phyloP scores from a whole-genome alignment of 2,888 invertebrate species.

The Gnatocerus cornutus region DNA sequence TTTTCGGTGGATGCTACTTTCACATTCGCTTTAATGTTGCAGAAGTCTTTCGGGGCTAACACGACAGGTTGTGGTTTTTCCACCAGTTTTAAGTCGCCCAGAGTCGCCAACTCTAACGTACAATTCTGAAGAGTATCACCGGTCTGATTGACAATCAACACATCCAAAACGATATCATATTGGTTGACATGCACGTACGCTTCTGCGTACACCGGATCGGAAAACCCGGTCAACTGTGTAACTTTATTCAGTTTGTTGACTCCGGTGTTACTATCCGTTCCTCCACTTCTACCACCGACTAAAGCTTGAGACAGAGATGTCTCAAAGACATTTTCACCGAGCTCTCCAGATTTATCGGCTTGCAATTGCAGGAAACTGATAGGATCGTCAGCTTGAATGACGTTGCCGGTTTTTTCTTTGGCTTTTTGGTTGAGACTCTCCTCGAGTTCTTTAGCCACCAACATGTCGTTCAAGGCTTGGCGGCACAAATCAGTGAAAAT shows the following conservation, averaged over 20 bases:
- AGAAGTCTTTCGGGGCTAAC: conserved; percentile 96
- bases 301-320: conserved; percentile 92
- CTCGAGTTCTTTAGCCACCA: conserved; percentile 84
- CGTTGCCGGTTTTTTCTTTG: conserved; percentile 79
- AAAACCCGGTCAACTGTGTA: conserved; percentile 98
- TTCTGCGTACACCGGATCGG: conserved; percentile 99
- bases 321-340: conserved; percentile 92
- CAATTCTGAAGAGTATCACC: conserved; percentile 98
- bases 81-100: conserved; percentile 97
- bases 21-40: conserved; percentile 98
- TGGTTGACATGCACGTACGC: conserved; percentile 99
- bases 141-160: conserved; percentile 98
- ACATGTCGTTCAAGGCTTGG: conserved; percentile 86
- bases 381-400: conserved; percentile 90
- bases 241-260: conserved; percentile 80
- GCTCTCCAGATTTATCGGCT: conserved; percentile 72
- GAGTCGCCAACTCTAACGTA: conserved; percentile 96
- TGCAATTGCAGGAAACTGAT: conserved; percentile 87
- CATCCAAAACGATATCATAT: conserved; percentile 98
- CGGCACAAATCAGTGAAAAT: conserved; percentile 85
- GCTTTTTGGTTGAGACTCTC: conserved; percentile 77
- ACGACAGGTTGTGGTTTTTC: conserved; percentile 98
- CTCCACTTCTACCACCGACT: conserved; percentile 75
- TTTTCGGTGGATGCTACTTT: conserved; percentile 99
- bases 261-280: conserved; percentile 73